Evolutionary conservation across 1,140 invertebrate genomes (phyloP), one percentile per base, ranked within the genome.

Genomic region (Bombus cullumanus): DNA sequence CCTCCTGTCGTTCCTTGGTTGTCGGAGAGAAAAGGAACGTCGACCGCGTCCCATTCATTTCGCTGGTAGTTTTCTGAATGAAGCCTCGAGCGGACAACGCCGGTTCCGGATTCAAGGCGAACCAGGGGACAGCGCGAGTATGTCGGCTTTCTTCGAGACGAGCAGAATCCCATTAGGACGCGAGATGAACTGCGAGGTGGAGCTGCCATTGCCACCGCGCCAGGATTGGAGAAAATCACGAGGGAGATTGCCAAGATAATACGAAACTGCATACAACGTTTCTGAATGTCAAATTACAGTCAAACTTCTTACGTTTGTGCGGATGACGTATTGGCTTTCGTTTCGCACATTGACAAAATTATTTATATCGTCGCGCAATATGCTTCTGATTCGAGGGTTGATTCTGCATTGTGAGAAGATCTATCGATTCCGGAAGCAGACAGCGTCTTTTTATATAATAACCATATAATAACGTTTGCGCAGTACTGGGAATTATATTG

Each of bases 231-330:
- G 31, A 39, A 75, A 34, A 37, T 25, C 34, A 59, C 69, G n/a
- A 57, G 66, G 18, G 43, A 77, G 22, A 25, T n/a, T 77, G 59
- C 22, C 43, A 69, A 77, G 57, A 68, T 81, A 85, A 88, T 87
- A 41, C 31, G 28, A 37, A 25, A 12, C 31, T 13, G 25, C 4
- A 13, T 37, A 66, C 66, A 85, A 88, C 64, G 47, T 13, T 62
- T 64, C 64, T 88, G 39, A 69, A 88, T 88, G 85, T 88, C 77
- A 74, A 74, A 86, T 82, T 68, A 53, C 37, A 2, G 31, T 75
- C 39, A 75, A 82, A 89, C 37, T 86, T 85, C 64, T 78, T 74
- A 39, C 22, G 13, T 62, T 59, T 59, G 13, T n/a, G 10, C 10
- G 28, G 15, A 1, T 12, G 2, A 28, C 57, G 28, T 31, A 39